Conservation (phyloP, 2,797 vertebrate species). For the Neoniphon sammara region DNA sequence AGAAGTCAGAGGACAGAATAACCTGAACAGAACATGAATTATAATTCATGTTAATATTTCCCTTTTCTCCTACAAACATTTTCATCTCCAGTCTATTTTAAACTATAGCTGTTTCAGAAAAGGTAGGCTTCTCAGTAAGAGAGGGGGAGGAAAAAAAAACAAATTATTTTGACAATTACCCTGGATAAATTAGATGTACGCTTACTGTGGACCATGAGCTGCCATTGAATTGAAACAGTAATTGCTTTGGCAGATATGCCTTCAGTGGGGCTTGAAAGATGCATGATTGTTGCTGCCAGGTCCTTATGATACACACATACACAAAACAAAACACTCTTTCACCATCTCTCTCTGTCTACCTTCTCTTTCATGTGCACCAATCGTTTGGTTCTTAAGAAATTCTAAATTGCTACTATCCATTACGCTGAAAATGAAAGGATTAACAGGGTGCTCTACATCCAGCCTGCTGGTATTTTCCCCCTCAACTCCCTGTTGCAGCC, state of each 20-base stretch:
- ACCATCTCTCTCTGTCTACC: conserved; percentile 2
- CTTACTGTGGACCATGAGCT: conserved; percentile 50
- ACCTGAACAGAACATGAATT: conserved; percentile 25
- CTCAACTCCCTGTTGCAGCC: conserved; percentile 7
- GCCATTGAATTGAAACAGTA: conserved; percentile 63
- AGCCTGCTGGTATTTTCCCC: conserved; percentile 24
- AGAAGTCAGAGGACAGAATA: conserved; percentile 13
- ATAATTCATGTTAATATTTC: conserved; percentile 47
- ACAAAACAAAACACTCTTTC: conserved; percentile 20
- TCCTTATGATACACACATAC: conserved; percentile 29
- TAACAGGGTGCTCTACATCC: neutral
- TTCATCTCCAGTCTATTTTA: conserved; percentile 39
- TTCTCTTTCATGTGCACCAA: conserved; percentile 5
- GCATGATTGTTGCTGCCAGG: conserved; percentile 40
- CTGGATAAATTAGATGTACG: conserved; percentile 69
- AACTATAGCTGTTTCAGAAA: conserved; percentile 26
- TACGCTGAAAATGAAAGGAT: conserved; percentile 11
- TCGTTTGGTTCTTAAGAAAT: conserved; percentile 10
- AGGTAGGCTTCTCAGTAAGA: conserved; percentile 17
- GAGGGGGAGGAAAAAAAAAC: conserved; percentile 13
- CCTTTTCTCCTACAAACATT: conserved; percentile 49
- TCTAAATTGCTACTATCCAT: conserved; percentile 20
- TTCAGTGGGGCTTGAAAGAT: conserved; percentile 64
- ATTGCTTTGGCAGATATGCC: conserved; percentile 69
- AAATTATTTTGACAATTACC: conserved; percentile 73